These are phyloP conservation scores for Drosophila athabasca DNA, from an alignment of 1,140 invertebrate species.

Conservation along the genomic window DNA sequence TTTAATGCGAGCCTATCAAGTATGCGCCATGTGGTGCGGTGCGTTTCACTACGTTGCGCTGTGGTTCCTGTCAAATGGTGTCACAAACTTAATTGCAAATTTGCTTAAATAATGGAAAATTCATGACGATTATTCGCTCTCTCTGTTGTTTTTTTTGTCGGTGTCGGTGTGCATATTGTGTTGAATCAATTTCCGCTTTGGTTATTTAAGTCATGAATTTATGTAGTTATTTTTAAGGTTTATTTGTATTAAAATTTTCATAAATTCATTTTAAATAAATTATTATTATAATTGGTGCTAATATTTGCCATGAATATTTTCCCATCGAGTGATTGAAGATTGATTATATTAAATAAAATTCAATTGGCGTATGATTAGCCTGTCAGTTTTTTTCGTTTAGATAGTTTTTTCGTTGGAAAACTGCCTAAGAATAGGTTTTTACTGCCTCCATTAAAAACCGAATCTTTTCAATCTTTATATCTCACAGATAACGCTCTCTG, in stretches of 20 bases:
- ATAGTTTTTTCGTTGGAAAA: too few relatives aligned
- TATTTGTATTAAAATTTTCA: neutral
- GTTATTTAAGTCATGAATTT: neutral
- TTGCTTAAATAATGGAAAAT: constrained; percentile 14
- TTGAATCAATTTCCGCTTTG: neutral
- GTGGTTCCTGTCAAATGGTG: too few relatives aligned
- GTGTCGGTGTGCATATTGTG: too few relatives aligned
- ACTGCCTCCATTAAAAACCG: neutral
- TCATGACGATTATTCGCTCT: neutral
- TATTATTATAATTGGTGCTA: too few relatives aligned
- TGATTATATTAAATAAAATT: constrained; percentile 9
- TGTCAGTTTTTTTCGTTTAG: too few relatives aligned
- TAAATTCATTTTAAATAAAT: constrained; percentile 3
- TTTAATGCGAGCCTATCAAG: neutral
- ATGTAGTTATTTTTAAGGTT: neutral
- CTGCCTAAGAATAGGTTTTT: neutral
- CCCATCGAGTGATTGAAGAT: constrained; percentile 1
- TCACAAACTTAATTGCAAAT: neutral
- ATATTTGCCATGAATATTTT: neutral
- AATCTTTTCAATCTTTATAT: neutral
- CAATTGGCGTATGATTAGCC: neutral
- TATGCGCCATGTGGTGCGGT: constrained; percentile 19
- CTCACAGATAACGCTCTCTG: constrained; percentile 21
- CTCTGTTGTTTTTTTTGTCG: too few relatives aligned
- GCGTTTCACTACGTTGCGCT: neutral